Conservation (phyloP, 1,140 invertebrate genomes). For the Odontomachus brunneus region DNA sequence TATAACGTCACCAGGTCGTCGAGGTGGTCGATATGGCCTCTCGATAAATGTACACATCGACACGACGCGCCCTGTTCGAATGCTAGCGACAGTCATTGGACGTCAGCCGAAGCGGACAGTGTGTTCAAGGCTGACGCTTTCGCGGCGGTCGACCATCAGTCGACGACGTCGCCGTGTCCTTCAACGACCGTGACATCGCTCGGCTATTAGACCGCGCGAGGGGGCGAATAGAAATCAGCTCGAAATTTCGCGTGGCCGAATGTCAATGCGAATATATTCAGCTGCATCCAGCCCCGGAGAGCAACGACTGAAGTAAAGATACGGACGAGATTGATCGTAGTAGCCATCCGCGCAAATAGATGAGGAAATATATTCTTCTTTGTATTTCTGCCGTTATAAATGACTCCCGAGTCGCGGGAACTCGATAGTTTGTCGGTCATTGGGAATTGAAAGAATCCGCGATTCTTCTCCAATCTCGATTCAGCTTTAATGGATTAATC, state of each 20-base stretch:
- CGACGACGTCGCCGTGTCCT: constrained; percentile 12
- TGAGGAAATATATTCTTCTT: constrained; percentile 2
- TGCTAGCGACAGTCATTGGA: neutral
- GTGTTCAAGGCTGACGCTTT: neutral
- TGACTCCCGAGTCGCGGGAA: neutral
- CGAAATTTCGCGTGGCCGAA: constrained; percentile 25
- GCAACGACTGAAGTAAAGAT: constrained; percentile 3
- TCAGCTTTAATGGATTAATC: constrained; percentile 38
- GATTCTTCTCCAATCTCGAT: neutral
- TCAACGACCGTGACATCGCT: constrained; percentile 11
- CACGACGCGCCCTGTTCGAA: neutral
- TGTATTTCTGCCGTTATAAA: constrained; percentile 23
- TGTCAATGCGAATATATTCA: neutral
- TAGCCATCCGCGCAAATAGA: neutral
- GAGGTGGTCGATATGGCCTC: neutral
- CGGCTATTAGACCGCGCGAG: neutral
- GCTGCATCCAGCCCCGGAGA: neutral
- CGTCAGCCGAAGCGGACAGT: neutral
- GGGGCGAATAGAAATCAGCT: constrained; percentile 6
- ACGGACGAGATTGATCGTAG: constrained; percentile 8
- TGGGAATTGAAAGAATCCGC: neutral
- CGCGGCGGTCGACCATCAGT: neutral
- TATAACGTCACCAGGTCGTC: neutral
- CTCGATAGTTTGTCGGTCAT: neutral
- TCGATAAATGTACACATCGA: neutral